Evolutionary conservation across 2,888 invertebrate species (phyloP), one percentile per base, ranked within the genome.

Genomic region (Pheosia gnoma): DNA sequence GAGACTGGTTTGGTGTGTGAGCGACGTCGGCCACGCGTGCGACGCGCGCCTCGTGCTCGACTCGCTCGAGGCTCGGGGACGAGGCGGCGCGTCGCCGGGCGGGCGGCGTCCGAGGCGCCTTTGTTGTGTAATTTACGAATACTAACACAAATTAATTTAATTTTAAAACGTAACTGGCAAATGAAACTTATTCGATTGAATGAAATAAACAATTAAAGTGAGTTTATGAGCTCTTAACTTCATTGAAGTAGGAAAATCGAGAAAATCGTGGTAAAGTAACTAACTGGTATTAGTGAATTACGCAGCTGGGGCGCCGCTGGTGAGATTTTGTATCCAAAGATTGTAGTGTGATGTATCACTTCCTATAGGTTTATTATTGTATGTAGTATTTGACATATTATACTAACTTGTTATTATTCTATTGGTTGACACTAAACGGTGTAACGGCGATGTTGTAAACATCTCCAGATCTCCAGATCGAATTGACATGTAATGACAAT

Each of bases 291-390:
- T 51, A 61, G 65, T 62, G 55, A 66, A 67, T 70, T 67, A 66
- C 66, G 71, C 61, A 66, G 57, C 66, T 63, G 63, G 65, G 61
- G 79, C 82, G 84, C 83, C 81, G 84, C 83, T 81, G 63, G 78
- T 77, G 84, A 87, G 84, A 84, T 86, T 86, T 91, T 90, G 91
- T 91, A 91, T 93, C 93, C 93, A 91, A 93, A 93, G 91, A 92
- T 91, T 88, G 89, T 84, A 87, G 90, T 91, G 90, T 93, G 91
- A 91, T 91, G 87, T 87, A 79, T 81, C 84, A 87, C 88, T 92
- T 91, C 90, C 89, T 90, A 87, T 91, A 91, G 88, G 86, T 90
- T 91, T 91, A 90, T 89, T 86, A 84, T 87, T 84, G 80, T 86
- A 86, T 84, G 80, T 86, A 86, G 88, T 89, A 91, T 91, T 87